Evolutionary conservation across 1,140 invertebrate genomes (phyloP).

Genomic region (Myzus persicae): DNA sequence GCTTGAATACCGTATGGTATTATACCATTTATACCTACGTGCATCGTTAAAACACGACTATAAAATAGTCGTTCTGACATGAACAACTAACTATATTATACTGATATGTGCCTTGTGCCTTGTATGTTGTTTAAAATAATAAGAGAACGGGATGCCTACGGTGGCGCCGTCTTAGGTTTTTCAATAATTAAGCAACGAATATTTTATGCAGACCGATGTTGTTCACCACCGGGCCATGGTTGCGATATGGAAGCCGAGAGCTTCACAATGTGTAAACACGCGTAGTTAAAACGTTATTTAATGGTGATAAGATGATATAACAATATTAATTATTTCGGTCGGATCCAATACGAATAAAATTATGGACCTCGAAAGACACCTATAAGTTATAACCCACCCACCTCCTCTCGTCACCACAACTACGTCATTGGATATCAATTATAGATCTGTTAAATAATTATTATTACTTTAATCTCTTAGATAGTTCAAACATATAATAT

Average conservation of each 20-base stretch:
- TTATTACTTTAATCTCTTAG: background rate
- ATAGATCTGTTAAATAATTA: too few relatives aligned
- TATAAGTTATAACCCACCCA: too few relatives aligned
- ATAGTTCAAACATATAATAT: background rate
- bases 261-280: background rate
- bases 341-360: background rate
- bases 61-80: background rate
- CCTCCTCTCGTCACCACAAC: too few relatives aligned
- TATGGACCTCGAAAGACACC: too few relatives aligned
- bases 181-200: background rate
- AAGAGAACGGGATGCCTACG: background rate
- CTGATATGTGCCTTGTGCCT: too few relatives aligned
- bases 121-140: background rate
- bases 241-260: background rate
- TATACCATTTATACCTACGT: background rate
- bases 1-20: background rate
- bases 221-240: background rate
- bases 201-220: background rate
- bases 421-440: too few relatives aligned
- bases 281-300: background rate
- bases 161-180: background rate
- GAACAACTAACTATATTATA: too few relatives aligned
- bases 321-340: background rate
- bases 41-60: background rate
- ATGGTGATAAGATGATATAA: background rate